These are phyloP conservation scores for Lepidothrix coronata DNA, from an alignment of 2,113 vertebrate species.

Conservation along the genomic window DNA sequence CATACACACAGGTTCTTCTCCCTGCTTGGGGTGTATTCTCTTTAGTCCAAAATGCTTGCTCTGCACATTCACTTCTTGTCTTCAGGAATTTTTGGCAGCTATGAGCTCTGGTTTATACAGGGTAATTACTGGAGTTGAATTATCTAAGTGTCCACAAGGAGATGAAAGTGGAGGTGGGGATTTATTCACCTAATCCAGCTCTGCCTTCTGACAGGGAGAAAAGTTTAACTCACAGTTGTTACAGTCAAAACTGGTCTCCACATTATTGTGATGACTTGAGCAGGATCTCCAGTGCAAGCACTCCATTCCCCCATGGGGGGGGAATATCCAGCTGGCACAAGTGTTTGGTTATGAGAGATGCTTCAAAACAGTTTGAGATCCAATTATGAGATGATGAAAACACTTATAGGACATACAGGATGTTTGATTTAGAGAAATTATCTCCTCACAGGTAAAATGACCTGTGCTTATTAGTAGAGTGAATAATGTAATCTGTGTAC, in stretches of 20 bases:
- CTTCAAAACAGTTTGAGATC: constrained; percentile 20
- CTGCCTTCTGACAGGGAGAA: not conserved
- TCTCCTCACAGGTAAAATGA: not conserved
- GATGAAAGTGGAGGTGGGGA: constrained; percentile 16
- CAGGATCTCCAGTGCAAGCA: not conserved
- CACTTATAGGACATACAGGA: not conserved
- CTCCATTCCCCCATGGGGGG: not conserved
- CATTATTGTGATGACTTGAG: not conserved
- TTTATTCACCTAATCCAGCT: not conserved
- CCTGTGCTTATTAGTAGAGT: not conserved
- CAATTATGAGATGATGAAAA: not conserved
- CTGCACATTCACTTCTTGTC: constrained; percentile 18
- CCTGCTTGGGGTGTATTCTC: not conserved
- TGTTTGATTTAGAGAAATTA: constrained; percentile 18
- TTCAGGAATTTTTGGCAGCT: constrained; percentile 36
- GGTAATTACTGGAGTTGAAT: constrained; percentile 11
- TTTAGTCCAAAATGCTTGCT: not conserved
- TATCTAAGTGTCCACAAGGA: constrained; percentile 16
- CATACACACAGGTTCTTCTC: not conserved
- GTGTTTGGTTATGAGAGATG: not conserved
- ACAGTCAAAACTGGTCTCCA: not conserved
- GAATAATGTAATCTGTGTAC: not conserved
- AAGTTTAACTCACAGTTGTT: not conserved
- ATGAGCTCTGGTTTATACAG: not conserved
- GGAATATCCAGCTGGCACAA: not conserved